Evolutionary conservation across 1,140 invertebrate species (phyloP).

Genomic region (Ceratosolen fusciceps): DNA sequence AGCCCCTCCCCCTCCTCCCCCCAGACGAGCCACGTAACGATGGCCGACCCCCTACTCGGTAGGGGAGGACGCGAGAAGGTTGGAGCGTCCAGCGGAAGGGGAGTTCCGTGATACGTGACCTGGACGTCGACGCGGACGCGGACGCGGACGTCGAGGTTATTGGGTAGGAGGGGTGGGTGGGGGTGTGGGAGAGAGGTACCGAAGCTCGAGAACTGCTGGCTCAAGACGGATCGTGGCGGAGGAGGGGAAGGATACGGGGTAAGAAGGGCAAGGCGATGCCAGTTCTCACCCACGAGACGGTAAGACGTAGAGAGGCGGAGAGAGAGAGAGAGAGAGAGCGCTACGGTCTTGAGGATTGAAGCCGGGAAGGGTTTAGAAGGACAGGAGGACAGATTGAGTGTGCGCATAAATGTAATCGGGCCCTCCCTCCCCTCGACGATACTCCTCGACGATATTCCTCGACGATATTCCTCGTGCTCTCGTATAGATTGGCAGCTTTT

Average conservation of each 20-base stretch:
- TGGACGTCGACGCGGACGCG: constrained; percentile 26
- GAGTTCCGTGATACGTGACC: constrained; percentile 26
- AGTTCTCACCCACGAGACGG: constrained; percentile 28
- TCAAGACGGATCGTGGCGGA: too few relatives aligned
- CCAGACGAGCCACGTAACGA: background rate
- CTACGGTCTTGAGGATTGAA: constrained; percentile 32
- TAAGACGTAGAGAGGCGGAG: background rate
- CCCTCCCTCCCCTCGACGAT: background rate
- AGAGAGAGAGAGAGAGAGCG: constrained; percentile 17
- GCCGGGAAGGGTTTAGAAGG: constrained; percentile 30
- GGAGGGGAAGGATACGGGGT: constrained; percentile 30
- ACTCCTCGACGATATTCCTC: background rate
- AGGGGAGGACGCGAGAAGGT: background rate
- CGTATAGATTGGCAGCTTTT: constrained; percentile 40
- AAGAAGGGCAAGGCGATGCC: constrained; percentile 41
- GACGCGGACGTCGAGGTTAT: constrained; percentile 9
- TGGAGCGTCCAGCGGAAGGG: background rate
- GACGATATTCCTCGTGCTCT: background rate
- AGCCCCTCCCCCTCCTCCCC: background rate
- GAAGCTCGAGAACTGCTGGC: constrained; percentile 45
- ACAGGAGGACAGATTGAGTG: constrained; percentile 39
- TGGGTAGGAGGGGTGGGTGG: constrained; percentile 12
- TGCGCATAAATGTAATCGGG: constrained; percentile 41
- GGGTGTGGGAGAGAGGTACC: constrained; percentile 23
- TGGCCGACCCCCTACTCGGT: too few relatives aligned